Evolutionary conservation across 2,797 vertebrate genomes (phyloP).

Genomic region (Pteropus rufus): DNA sequence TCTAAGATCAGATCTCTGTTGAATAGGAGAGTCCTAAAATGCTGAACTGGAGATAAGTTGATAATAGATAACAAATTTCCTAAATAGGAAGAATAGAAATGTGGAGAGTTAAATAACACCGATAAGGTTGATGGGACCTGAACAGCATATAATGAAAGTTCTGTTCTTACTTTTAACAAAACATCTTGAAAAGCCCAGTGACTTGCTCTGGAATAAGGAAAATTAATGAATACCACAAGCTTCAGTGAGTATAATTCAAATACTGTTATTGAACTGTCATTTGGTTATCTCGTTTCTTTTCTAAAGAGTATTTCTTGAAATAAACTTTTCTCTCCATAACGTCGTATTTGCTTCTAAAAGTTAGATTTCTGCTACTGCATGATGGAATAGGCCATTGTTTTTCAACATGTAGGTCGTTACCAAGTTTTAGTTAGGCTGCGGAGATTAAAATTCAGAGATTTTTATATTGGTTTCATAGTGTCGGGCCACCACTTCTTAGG

Average conservation of each 20-base stretch:
- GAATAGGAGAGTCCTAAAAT: not conserved
- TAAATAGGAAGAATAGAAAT: not conserved
- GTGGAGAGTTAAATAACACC: not conserved
- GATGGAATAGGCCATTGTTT: not conserved
- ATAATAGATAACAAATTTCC: not conserved
- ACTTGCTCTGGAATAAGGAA: not conserved
- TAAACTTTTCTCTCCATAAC: not conserved
- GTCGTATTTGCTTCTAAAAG: not conserved
- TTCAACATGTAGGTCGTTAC: not conserved
- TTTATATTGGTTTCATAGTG: not conserved
- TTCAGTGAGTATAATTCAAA: not conserved
- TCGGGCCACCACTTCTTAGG: not conserved
- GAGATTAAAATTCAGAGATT: not conserved
- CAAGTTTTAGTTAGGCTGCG: not conserved
- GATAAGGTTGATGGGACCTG: not conserved
- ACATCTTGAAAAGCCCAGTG: not conserved
- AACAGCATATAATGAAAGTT: not conserved
- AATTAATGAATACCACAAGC: fast-evolving
- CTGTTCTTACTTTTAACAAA: not conserved
- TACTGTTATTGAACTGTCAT: not conserved
- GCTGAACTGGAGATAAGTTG: not conserved
- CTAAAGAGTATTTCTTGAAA: not conserved
- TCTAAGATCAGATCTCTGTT: not conserved
- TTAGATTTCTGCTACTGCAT: not conserved
- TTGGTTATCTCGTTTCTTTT: not conserved